Conservation (phyloP, 2,113 vertebrate genomes). For the Pseudopipra pipra region DNA sequence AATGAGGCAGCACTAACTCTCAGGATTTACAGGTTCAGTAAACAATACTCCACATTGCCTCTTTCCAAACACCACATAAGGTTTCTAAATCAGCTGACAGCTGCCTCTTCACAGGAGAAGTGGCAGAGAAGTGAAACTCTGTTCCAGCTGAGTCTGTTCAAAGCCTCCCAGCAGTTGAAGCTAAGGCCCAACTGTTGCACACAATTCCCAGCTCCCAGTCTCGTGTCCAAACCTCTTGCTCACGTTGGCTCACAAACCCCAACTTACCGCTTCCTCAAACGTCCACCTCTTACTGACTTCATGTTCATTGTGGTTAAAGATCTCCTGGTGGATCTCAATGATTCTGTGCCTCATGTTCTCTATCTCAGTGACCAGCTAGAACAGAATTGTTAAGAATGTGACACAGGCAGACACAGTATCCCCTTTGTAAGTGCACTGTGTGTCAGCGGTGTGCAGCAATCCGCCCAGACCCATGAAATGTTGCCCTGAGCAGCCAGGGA, state of each 20-base stretch:
- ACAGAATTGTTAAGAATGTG: background rate
- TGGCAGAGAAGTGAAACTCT: background rate
- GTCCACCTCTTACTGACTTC: conserved; percentile 99
- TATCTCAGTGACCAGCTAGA: conserved; percentile 94
- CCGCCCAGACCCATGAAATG: background rate
- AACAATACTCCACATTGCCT: background rate
- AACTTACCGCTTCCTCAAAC: conserved; percentile 95
- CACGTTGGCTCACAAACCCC: background rate
- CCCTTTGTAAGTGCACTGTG: background rate
- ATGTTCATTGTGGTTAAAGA: conserved; percentile 97
- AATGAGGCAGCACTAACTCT: background rate
- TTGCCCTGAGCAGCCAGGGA: background rate
- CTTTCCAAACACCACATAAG: background rate
- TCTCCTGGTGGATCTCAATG: conserved; percentile 93
- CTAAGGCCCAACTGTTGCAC: background rate
- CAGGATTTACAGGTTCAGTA: background rate
- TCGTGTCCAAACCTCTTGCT: accelerated
- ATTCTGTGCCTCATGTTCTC: conserved; percentile 99
- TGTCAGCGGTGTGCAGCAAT: accelerated
- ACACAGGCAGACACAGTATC: background rate
- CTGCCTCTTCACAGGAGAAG: background rate
- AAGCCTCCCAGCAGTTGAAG: background rate
- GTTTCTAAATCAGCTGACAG: background rate
- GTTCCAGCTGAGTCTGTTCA: background rate
- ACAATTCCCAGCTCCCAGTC: background rate